Percentiles rank a stretch among this genome's conserved stretches.
Evolutionary conservation across 1,140 invertebrate genomes (phyloP).

Genomic region (Drosophila quadrilineata): DNA sequence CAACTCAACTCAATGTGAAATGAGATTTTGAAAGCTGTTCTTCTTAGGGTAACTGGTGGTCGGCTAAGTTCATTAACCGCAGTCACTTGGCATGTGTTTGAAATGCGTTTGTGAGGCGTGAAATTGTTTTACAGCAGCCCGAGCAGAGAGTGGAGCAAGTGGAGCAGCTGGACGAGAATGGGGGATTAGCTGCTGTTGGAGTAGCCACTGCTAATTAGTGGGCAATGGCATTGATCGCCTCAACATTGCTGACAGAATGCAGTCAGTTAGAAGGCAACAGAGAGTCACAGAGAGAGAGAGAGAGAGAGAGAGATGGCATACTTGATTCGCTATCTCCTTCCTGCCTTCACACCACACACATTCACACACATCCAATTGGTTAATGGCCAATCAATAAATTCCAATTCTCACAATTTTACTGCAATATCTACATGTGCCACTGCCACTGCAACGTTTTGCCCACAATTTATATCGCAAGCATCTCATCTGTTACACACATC

Average conservation of each 20-base stretch:
- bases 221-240: conserved; percentile 31
- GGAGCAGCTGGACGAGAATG: background rate
- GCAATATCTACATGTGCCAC: conserved; percentile 73
- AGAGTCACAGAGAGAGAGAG: background rate
- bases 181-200: conserved; percentile 1
- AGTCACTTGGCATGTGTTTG: conserved; percentile 14
- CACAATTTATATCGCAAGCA: conserved; percentile 75
- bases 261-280: background rate
- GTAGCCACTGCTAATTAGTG: conserved; percentile 30
- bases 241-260: conserved; percentile 31
- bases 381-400: conserved; percentile 80
- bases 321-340: background rate
- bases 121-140: conserved; percentile 52
- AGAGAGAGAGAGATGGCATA: background rate
- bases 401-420: conserved; percentile 79
- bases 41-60: background rate
- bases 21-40: background rate
- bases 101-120: conserved; percentile 52
- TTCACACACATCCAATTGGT: conserved; percentile 60
- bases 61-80: background rate
- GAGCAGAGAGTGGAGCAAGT: background rate
- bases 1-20: too few relatives aligned
- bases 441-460: conserved; percentile 70
- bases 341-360: too few relatives aligned
- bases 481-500: conserved; percentile 73